Evolutionary conservation across 2,113 vertebrate species (phyloP).

Genomic region (Sporophila hypoxantha): DNA sequence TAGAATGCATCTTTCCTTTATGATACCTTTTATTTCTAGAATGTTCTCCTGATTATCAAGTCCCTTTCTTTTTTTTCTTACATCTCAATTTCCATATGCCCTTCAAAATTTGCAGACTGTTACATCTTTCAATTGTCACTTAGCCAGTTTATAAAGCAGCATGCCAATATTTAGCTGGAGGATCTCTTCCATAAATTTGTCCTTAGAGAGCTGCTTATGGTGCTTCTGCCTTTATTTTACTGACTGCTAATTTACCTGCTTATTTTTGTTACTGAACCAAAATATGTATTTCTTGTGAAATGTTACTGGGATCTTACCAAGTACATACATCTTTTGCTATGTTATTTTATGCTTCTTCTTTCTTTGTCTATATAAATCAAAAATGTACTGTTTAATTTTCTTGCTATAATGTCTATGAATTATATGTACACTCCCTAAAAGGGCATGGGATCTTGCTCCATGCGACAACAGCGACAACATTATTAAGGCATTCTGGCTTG

Average conservation of each 20-base stretch:
- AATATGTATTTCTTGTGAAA: neutral
- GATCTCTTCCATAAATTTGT: neutral
- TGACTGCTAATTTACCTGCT: neutral
- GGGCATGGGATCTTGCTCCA: neutral
- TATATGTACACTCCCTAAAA: neutral
- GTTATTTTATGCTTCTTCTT: neutral
- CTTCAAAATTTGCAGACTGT: neutral
- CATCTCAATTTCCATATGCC: neutral
- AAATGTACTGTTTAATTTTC: neutral
- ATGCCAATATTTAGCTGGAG: neutral
- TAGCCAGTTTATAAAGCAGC: neutral
- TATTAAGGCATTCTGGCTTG: neutral
- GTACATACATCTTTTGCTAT: neutral
- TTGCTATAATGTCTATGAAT: neutral
- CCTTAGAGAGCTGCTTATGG: neutral
- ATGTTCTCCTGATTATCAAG: neutral
- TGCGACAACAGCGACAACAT: neutral
- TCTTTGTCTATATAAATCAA: neutral
- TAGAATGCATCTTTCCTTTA: neutral
- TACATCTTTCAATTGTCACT: neutral
- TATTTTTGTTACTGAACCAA: neutral
- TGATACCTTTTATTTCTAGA: neutral
- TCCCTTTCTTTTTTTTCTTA: neutral
- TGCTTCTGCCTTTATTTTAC: neutral
- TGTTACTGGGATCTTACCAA: neutral